These are phyloP conservation scores for Virgularia gustaviana DNA, from an alignment of 92 coral and sea anemone species.

Conservation along the genomic window DNA sequence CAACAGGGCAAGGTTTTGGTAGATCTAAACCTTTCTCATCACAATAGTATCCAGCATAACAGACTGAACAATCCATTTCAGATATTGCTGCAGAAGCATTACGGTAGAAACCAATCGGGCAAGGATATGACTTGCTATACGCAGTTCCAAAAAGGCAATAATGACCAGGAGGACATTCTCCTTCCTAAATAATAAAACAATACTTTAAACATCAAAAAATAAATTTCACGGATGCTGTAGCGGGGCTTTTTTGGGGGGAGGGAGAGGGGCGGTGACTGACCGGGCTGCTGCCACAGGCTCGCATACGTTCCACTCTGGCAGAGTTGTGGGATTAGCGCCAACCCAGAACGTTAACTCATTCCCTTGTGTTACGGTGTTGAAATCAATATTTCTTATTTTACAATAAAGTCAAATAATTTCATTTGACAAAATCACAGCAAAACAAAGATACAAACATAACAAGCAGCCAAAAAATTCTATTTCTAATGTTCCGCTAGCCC, in stretches of 20 bases:
- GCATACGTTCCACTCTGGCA: too few species aligned
- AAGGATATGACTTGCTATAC: slow-evolving; percentile 63
- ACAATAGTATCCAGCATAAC: slow-evolving; percentile 85
- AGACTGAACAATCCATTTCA: slow-evolving; percentile 89
- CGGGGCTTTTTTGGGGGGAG: background rate
- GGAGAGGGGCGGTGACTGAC: too few species aligned
- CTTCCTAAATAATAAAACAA: slow-evolving; percentile 55
- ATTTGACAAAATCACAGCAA: too few species aligned
- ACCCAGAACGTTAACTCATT: too few species aligned
- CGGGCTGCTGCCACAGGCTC: too few species aligned
- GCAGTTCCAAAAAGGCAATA: slow-evolving; percentile 92
- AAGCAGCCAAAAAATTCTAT: too few species aligned
- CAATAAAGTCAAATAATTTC: too few species aligned
- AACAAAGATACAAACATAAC: too few species aligned
- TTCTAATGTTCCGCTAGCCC: too few species aligned
- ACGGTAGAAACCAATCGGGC: slow-evolving; percentile 92
- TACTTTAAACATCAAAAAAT: background rate
- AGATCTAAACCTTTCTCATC: slow-evolving; percentile 62
- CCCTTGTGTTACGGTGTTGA: too few species aligned
- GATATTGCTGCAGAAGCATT: slow-evolving; percentile 82
- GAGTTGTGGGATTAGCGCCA: too few species aligned
- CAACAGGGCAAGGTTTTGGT: slow-evolving; percentile 75
- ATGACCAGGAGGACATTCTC: slow-evolving; percentile 84
- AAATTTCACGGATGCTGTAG: background rate
- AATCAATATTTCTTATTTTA: too few species aligned